A percentile compares a stretch with the other conserved stretches of the same genome.
These are phyloP conservation scores for Copidosoma floridanum DNA, from an alignment of 1,140 invertebrate species.

Conservation along the genomic window DNA sequence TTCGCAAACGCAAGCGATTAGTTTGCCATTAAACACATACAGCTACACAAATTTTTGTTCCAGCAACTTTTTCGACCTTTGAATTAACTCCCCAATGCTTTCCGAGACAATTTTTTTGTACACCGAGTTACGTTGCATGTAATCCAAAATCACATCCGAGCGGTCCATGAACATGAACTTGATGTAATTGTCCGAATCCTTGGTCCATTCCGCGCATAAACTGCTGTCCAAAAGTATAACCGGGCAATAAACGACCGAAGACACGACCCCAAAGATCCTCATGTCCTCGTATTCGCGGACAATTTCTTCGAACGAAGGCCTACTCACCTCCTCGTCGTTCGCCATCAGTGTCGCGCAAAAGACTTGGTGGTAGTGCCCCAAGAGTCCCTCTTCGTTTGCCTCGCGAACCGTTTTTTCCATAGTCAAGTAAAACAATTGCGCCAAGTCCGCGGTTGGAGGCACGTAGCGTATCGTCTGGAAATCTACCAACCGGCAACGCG, in stretches of 20 bases:
- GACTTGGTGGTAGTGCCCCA: constrained; percentile 45
- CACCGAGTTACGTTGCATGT: background rate
- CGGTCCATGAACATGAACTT: constrained; percentile 34
- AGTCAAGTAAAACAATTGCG: constrained; percentile 46
- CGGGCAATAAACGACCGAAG: constrained; percentile 41
- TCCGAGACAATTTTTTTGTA: background rate
- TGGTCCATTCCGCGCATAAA: constrained; percentile 27
- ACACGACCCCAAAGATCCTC: constrained; percentile 37
- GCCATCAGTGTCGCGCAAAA: constrained; percentile 33
- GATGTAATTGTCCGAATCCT: constrained; percentile 29
- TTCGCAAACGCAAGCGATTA: too few species aligned
- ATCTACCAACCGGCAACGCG: constrained; percentile 56
- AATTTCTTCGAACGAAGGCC: constrained; percentile 41
- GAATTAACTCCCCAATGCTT: background rate
- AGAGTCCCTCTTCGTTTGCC: constrained; percentile 35
- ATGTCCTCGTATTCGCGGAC: constrained; percentile 42
- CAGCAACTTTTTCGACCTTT: background rate
- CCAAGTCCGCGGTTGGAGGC: constrained; percentile 54
- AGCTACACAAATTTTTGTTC: too few species aligned
- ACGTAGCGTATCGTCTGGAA: constrained; percentile 55
- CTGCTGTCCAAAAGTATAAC: constrained; percentile 40
- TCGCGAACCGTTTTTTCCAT: constrained; percentile 38
- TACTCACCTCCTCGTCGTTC: constrained; percentile 14
- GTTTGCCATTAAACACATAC: too few species aligned
- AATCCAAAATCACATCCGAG: background rate